Conservation (phyloP, 2,113 vertebrate species). For the Pelmatolapia mariae region DNA sequence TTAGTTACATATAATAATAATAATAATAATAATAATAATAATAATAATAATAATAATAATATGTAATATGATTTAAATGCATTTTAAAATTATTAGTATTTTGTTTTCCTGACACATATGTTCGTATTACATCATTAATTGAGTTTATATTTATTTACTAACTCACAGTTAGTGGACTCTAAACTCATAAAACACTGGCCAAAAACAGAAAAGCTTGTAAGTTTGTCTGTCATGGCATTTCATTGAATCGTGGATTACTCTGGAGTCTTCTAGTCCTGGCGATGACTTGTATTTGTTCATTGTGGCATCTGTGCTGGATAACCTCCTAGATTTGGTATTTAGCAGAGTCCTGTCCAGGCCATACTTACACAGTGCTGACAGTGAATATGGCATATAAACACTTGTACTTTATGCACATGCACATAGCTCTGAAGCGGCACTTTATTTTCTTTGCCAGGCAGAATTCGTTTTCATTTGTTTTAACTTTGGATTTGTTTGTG, state of each 20-base stretch:
- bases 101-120: neutral
- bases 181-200: neutral
- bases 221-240: neutral
- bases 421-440: neutral
- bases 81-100: neutral
- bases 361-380: neutral
- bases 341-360: constrained; percentile 8
- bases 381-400: neutral
- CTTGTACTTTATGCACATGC: neutral
- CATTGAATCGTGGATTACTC: neutral
- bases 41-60: neutral
- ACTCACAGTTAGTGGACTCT: neutral
- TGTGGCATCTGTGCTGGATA: constrained; percentile 52
- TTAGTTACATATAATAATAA: neutral
- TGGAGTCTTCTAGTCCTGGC: neutral
- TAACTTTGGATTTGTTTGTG: neutral
- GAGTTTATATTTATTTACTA: neutral
- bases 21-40: neutral
- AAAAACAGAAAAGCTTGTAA: neutral
- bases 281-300: constrained; percentile 16
- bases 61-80: neutral
- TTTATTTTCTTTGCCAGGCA: neutral
- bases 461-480: neutral
- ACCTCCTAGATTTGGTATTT: constrained; percentile 42
- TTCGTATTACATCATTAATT: accelerated